These are phyloP conservation scores for Ericerus pela DNA, from an alignment of 1,140 invertebrate genomes.

Conservation along the genomic window DNA sequence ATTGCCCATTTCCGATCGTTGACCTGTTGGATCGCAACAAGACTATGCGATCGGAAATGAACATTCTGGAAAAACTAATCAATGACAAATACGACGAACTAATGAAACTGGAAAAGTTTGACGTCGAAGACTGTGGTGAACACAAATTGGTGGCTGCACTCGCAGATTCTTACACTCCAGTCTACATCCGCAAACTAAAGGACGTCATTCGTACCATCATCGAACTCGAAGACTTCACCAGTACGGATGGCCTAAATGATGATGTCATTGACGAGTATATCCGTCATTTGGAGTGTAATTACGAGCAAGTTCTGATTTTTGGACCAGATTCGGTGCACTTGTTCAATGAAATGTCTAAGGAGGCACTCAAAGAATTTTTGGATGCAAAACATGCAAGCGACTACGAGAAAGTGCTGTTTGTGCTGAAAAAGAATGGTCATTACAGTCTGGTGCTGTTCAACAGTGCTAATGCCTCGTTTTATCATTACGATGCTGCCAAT, in stretches of 20 bases:
- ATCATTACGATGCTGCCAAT: neutral
- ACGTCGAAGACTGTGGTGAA: neutral
- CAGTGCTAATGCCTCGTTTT: neutral
- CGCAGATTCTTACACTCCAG: neutral
- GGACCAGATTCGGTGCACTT: neutral
- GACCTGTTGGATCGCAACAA: neutral
- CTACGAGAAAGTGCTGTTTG: neutral
- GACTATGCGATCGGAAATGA: neutral
- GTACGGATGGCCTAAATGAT: neutral
- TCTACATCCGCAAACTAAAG: neutral
- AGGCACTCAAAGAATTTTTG: neutral
- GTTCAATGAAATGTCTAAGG: neutral
- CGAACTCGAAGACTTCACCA: neutral
- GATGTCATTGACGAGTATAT: conserved; percentile 1
- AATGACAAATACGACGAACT: conserved; percentile 2
- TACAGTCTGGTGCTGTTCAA: neutral
- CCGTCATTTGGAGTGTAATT: neutral
- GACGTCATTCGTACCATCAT: neutral
- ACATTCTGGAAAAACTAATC: neutral
- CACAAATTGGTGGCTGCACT: neutral
- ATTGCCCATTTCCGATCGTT: too few species aligned
- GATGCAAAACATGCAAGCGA: neutral
- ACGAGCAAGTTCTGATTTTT: neutral
- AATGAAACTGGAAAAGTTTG: neutral
- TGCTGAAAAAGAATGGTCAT: neutral